Evolutionary conservation across 2,888 invertebrate genomes (phyloP).

Genomic region (Eupithecia pulchellata): DNA sequence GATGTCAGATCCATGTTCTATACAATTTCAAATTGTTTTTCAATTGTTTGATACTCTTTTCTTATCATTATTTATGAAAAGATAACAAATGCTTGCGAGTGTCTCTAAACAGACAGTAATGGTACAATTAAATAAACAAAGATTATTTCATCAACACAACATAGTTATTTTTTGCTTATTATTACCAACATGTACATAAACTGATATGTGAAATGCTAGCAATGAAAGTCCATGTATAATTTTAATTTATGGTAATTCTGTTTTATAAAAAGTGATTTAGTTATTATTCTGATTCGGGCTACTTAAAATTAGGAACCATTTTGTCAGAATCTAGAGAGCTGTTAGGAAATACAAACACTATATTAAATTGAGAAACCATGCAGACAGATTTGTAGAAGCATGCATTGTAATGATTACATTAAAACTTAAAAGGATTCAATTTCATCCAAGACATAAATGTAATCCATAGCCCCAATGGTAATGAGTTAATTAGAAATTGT

Average conservation of each 20-base stretch:
- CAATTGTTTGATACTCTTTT: conserved; percentile 24
- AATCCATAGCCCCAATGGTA: conserved; percentile 71
- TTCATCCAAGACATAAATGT: conserved; percentile 56
- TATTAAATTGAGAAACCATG: conserved; percentile 54
- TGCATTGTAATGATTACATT: conserved; percentile 58
- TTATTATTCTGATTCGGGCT: neutral
- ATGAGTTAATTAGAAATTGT: conserved; percentile 84
- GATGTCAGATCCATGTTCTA: conserved; percentile 20
- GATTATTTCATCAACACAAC: conserved; percentile 7
- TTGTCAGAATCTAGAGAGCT: conserved; percentile 47
- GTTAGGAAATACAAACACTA: conserved; percentile 54
- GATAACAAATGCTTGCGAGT: conserved; percentile 26
- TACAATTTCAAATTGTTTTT: conserved; percentile 21
- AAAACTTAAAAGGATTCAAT: conserved; percentile 36
- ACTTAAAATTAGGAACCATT: conserved; percentile 28
- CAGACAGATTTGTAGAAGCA: conserved; percentile 50
- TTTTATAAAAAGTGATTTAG: conserved; percentile 22
- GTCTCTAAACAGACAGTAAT: conserved; percentile 18
- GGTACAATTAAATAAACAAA: conserved; percentile 20
- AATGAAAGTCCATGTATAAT: conserved; percentile 41
- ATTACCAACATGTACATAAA: conserved; percentile 6
- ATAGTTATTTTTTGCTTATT: conserved; percentile 3
- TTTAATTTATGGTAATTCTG: conserved; percentile 40
- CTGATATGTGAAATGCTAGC: conserved; percentile 25
- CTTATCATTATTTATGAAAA: conserved; percentile 33